phyloP scores from a whole-genome alignment of 2,797 vertebrate genomes.

The Syndactyla subalaris region DNA sequence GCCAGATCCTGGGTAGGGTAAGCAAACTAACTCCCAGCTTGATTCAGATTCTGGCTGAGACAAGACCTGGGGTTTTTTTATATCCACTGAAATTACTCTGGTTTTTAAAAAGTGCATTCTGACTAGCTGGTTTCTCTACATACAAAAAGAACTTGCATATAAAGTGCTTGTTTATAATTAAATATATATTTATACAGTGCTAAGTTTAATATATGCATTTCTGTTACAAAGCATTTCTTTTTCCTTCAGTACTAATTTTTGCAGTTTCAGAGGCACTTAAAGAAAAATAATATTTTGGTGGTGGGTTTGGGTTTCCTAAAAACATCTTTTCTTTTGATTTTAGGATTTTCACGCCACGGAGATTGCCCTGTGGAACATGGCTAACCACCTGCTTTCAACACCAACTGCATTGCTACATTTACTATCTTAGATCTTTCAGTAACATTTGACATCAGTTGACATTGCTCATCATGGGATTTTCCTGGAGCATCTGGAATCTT shows the following conservation, averaged over 20 bases:
- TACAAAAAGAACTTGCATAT: background rate
- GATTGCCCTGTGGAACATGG: background rate
- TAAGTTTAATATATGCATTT: background rate
- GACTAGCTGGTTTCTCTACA: background rate
- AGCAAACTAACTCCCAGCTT: slow-evolving; percentile 12
- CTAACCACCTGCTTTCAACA: slow-evolving; percentile 47
- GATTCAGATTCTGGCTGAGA: slow-evolving; percentile 13
- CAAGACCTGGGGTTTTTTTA: background rate
- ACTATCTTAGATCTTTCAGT: slow-evolving; percentile 42
- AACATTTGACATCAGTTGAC: slow-evolving; percentile 63
- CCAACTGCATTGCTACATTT: background rate
- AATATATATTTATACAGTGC: background rate
- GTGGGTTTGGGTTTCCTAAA: background rate
- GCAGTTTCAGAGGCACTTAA: background rate
- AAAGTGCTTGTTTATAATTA: background rate
- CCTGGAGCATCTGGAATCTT: slow-evolving; percentile 64
- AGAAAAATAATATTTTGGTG: background rate
- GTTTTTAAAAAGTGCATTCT: background rate
- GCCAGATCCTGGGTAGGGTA: background rate
- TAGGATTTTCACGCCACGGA: background rate
- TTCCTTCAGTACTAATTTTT: background rate
- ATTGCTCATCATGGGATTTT: slow-evolving; percentile 46
- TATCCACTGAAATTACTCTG: slow-evolving; percentile 14
- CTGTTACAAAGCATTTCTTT: background rate
- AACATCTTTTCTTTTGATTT: background rate